Evolutionary conservation across 2,888 invertebrate species (phyloP).

Genomic region (Mythimna loreyi): DNA sequence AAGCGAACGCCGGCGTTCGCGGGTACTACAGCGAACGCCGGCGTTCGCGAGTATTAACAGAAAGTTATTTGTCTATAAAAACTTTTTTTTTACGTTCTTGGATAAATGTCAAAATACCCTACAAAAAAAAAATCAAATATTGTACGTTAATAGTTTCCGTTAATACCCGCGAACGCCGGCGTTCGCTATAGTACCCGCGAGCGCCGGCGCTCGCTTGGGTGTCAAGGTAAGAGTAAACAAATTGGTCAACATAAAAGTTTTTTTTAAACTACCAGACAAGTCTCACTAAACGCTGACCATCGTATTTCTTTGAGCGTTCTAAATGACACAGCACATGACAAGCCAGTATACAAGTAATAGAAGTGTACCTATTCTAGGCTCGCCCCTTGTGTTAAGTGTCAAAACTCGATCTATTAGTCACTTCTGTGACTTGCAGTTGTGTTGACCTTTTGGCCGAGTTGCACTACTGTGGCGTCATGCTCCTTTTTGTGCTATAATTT

Average conservation of each 20-base stretch:
- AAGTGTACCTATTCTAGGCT: constrained; percentile 23
- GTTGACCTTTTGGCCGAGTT: constrained; percentile 58
- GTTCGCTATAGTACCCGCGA: no score
- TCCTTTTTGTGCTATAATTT: constrained; percentile 40
- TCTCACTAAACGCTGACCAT: constrained; percentile 3
- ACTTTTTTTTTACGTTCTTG: no score
- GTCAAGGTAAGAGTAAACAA: neutral
- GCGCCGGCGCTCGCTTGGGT: no score
- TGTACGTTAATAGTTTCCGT: no score
- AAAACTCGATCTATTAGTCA: constrained; percentile 68
- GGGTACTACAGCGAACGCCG: no score
- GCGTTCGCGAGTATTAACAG: no score
- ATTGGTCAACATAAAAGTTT: constrained; percentile 1
- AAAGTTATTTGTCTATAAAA: no score
- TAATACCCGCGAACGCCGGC: no score
- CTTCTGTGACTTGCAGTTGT: constrained; percentile 62
- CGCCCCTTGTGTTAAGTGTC: constrained; percentile 58
- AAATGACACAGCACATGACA: constrained; percentile 52
- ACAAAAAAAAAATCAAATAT: no score
- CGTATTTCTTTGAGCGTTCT: constrained; percentile 19
- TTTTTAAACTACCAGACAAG: constrained; percentile 13
- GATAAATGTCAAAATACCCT: no score
- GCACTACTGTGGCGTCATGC: constrained; percentile 48
- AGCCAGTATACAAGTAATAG: constrained; percentile 26
- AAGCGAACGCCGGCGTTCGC: no score